Conservation (phyloP, 1,140 invertebrate genomes). For the Drosophila baimaii region DNA sequence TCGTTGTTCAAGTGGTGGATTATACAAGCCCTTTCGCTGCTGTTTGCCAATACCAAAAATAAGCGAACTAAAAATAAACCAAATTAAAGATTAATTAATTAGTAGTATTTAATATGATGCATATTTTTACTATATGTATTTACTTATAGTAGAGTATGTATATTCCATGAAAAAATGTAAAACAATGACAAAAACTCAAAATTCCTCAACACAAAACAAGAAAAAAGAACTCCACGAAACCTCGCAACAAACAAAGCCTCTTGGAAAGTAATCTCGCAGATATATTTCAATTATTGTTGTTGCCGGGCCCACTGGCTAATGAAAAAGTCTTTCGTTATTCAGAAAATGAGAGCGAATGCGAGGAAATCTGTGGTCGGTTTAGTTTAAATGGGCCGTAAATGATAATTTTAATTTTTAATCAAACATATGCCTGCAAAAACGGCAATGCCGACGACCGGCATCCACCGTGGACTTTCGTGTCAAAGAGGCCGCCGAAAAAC, state of each 20-base stretch:
- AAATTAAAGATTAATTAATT: too few species aligned
- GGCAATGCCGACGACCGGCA: slow-evolving; percentile 35
- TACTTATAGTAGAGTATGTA: too few species aligned
- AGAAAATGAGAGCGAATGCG: slow-evolving; percentile 79
- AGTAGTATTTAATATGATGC: too few species aligned
- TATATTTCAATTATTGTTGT: slow-evolving; percentile 50
- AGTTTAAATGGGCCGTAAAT: slow-evolving; percentile 82
- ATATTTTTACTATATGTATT: too few species aligned
- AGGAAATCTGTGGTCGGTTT: slow-evolving; percentile 81
- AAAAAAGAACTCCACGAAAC: too few species aligned
- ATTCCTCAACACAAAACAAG: too few species aligned
- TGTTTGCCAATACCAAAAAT: slow-evolving; percentile 22
- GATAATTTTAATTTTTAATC: slow-evolving; percentile 84
- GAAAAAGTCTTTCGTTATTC: slow-evolving; percentile 67
- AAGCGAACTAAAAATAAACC: neutral
- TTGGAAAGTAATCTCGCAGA: slow-evolving; percentile 34
- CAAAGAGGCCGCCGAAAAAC: slow-evolving; percentile 76
- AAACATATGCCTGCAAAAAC: slow-evolving; percentile 72
- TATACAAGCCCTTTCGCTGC: slow-evolving; percentile 1
- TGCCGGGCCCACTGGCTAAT: slow-evolving; percentile 34
- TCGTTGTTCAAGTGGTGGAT: slow-evolving; percentile 9
- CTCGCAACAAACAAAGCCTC: slow-evolving; percentile 25
- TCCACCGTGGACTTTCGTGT: slow-evolving; percentile 38
- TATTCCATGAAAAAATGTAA: too few species aligned
- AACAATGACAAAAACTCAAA: neutral